phyloP scores from a whole-genome alignment of 2,888 invertebrate genomes.

The Tribolium freemani region DNA sequence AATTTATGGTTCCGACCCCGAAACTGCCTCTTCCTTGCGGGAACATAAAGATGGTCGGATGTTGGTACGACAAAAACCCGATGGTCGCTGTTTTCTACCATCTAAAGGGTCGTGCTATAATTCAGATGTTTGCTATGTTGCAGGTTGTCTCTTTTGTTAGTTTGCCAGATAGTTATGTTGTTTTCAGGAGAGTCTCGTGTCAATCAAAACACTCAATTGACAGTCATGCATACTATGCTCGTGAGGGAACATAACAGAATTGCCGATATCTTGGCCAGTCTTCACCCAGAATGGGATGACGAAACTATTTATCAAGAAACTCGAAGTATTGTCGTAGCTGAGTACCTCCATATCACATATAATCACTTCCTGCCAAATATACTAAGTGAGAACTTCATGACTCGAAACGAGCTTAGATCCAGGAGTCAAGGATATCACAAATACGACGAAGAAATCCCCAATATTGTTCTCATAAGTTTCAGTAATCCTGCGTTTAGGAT shows the following conservation, averaged over 20 bases:
- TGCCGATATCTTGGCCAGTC: conserved; percentile 59
- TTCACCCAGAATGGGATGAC: conserved; percentile 70
- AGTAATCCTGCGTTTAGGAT: conserved; percentile 40
- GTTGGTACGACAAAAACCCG: conserved; percentile 3
- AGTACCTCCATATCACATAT: conserved; percentile 78
- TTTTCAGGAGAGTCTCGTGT: conserved; percentile 63
- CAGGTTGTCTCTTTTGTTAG: conserved; percentile 13
- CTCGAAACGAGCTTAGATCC: conserved; percentile 71
- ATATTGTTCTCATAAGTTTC: conserved; percentile 36
- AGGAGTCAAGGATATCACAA: conserved; percentile 67
- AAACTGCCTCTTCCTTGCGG: conserved; percentile 30
- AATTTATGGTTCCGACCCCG: conserved; percentile 37
- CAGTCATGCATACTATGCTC: conserved; percentile 66
- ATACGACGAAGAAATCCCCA: conserved; percentile 38
- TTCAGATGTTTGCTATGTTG: conserved; percentile 25
- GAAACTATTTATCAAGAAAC: conserved; percentile 68
- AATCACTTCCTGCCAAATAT: conserved; percentile 82
- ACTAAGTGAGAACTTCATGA: conserved; percentile 72
- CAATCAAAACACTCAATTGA: conserved; percentile 66
- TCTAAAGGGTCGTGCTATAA: conserved; percentile 15
- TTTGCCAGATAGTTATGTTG: conserved; percentile 22
- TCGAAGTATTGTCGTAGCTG: conserved; percentile 65
- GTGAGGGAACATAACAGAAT: conserved; percentile 68
- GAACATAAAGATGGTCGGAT: conserved; percentile 31
- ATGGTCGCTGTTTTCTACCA: conserved; percentile 33